A percentile compares a stretch with the other conserved stretches of the same genome.
phyloP scores from a whole-genome alignment of 2,113 vertebrate species.

The Edolisoma coerulescens region DNA sequence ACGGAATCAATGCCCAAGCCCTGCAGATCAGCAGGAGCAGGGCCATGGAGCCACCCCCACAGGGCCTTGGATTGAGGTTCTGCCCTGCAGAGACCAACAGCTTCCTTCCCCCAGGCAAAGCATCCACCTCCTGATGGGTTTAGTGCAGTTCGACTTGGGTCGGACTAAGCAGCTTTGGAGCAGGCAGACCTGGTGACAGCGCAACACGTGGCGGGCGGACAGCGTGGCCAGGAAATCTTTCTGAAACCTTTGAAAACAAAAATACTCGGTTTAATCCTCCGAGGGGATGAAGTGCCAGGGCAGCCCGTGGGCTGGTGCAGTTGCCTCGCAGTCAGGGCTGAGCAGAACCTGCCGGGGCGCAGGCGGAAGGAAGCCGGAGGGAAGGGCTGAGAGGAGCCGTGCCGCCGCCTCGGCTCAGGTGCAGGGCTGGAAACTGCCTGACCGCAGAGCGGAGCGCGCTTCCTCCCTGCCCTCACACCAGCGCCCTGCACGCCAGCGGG shows the following conservation, averaged over 20 bases:
- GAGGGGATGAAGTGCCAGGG: neutral
- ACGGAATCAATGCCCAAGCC: fast-evolving
- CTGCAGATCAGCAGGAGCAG: fast-evolving
- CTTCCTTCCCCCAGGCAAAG: neutral
- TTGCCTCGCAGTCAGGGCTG: neutral
- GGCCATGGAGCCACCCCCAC: neutral
- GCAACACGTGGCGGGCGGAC: fast-evolving
- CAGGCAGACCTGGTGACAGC: neutral
- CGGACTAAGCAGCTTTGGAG: constrained; percentile 16
- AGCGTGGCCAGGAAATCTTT: neutral
- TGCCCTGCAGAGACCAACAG: neutral
- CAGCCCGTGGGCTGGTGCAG: neutral
- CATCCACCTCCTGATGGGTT: neutral
- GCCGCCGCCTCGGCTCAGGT: constrained; percentile 29
- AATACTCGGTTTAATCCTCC: neutral
- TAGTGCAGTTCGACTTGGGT: neutral
- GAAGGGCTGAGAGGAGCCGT: neutral
- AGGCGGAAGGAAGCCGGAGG: neutral
- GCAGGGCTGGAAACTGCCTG: constrained; percentile 17
- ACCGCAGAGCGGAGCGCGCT: neutral
- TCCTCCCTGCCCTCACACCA: neutral
- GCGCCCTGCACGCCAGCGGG: neutral
- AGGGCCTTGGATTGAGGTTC: neutral
- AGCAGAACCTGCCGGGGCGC: neutral
- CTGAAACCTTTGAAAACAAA: neutral